These are phyloP conservation scores for Mizuhopecten yessoensis DNA, from an alignment of 1,140 invertebrate species.

Conservation along the genomic window DNA sequence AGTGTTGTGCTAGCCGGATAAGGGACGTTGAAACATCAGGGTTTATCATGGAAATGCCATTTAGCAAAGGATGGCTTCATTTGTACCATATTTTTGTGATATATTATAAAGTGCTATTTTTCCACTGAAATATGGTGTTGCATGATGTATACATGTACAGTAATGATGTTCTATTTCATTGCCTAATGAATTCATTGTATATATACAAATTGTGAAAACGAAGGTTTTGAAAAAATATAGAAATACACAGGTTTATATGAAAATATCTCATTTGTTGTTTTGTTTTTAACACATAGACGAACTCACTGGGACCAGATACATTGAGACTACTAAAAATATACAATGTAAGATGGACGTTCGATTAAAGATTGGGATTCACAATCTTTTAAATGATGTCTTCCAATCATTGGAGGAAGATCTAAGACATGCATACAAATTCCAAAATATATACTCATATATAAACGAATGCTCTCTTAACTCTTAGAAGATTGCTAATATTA, in stretches of 20 bases:
- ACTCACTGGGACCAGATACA: no score
- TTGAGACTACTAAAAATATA: no score
- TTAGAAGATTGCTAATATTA: no score
- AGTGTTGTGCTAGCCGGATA: no score
- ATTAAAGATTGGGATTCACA: no score
- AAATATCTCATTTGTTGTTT: not conserved
- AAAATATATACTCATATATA: no score
- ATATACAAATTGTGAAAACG: not conserved
- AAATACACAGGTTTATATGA: conserved; percentile 17
- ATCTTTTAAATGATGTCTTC: no score
- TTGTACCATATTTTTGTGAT: conserved; percentile 7
- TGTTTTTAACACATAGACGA: not conserved
- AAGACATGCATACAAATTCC: no score
- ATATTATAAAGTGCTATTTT: not conserved
- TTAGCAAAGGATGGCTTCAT: not conserved
- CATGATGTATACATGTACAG: not conserved
- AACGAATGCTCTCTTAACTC: no score
- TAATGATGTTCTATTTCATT: not conserved
- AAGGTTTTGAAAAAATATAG: not conserved
- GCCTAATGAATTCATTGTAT: conserved; percentile 5
- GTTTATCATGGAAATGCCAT: not conserved
- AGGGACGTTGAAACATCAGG: no score
- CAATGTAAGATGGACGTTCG: no score
- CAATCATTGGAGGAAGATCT: no score
- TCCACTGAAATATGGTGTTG: conserved; percentile 4